Percentiles rank a stretch among this genome's conserved stretches.
phyloP scores from a whole-genome alignment of 2,113 vertebrate genomes.

The Gobiocypris rarus region DNA sequence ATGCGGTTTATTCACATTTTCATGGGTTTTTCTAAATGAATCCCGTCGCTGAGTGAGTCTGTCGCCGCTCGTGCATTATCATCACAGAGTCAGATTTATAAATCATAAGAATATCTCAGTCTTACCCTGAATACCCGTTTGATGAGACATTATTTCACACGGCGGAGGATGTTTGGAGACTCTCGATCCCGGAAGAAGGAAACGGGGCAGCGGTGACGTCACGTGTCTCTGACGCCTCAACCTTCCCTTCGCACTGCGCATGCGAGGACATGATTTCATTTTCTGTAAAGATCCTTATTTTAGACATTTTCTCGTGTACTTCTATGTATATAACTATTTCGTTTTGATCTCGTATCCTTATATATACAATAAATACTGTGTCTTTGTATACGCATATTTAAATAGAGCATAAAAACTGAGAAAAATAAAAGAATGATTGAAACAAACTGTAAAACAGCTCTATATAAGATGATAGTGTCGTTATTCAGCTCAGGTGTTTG shows the following conservation, averaged over 20 bases:
- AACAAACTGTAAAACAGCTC: neutral
- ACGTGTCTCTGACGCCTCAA: constrained; percentile 50
- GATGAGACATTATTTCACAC: constrained; percentile 86
- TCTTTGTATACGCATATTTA: no score
- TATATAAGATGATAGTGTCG: neutral
- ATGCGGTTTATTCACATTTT: neutral
- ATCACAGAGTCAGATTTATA: neutral
- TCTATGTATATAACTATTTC: neutral
- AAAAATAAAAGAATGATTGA: no score
- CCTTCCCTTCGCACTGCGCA: constrained; percentile 26
- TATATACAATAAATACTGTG: neutral
- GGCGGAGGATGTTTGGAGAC: constrained; percentile 61
- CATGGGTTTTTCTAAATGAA: neutral
- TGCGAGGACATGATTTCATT: constrained; percentile 5
- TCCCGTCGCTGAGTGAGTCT: neutral
- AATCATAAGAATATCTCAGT: neutral
- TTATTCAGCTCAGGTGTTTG: neutral
- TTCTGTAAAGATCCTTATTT: neutral
- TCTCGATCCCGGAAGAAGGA: constrained; percentile 72
- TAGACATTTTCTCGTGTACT: neutral
- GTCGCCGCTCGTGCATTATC: no score
- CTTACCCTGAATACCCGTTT: constrained; percentile 95
- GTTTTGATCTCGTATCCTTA: neutral
- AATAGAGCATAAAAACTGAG: no score
- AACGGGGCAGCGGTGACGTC: constrained; percentile 64